Evolutionary conservation across 1,140 invertebrate species (phyloP).

Genomic region (Chrysomallon squamiferum): DNA sequence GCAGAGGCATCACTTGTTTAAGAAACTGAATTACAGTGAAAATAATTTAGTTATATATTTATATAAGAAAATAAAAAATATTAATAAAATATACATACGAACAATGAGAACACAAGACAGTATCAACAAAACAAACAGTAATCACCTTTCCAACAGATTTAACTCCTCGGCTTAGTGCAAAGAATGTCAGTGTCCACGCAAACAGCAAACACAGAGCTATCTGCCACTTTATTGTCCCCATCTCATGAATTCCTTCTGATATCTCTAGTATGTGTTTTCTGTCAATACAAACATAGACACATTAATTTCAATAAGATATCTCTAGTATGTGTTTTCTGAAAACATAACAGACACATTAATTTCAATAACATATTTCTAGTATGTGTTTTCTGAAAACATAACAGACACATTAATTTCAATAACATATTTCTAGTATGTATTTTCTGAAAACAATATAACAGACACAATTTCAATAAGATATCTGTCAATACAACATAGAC

Average conservation of each 20-base stretch:
- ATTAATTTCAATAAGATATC: not conserved
- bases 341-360: not conserved
- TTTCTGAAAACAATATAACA: not conserved
- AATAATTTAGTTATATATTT: too few species aligned
- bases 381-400: not conserved
- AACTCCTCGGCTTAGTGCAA: conserved; percentile 98
- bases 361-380: not conserved
- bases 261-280: conserved; percentile 51
- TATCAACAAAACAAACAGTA: too few species aligned
- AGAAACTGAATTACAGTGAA: too few species aligned
- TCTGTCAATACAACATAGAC: too few species aligned
- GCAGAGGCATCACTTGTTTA: too few species aligned
- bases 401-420: not conserved
- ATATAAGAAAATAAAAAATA: too few species aligned
- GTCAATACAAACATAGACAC: not conserved
- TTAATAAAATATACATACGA: too few species aligned
- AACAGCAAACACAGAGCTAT: conserved; percentile 88
- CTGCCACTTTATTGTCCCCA: conserved; percentile 90
- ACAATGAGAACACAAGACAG: too few species aligned
- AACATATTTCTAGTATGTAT: not conserved
- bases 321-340: not conserved
- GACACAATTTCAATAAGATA: too few species aligned
- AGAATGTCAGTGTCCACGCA: conserved; percentile 94
- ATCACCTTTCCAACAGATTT: conserved; percentile 94
- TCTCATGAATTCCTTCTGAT: conserved; percentile 79